Conservation (phyloP, 1,140 invertebrate species). For the Bombus pascuorum region DNA sequence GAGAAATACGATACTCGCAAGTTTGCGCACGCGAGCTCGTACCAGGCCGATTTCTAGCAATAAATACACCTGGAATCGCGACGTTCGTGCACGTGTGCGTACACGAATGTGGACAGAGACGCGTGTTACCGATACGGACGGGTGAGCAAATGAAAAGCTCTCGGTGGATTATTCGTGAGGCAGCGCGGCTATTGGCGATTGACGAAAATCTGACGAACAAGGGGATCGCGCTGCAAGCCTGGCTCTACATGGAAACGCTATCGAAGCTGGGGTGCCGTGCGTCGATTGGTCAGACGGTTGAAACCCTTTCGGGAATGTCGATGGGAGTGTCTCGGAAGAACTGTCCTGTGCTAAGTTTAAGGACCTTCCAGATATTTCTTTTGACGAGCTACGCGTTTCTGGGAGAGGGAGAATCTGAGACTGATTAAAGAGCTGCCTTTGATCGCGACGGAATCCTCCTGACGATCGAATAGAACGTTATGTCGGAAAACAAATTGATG, state of each 20-base stretch:
- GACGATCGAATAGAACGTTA: background rate
- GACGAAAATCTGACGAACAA: slow-evolving; percentile 45
- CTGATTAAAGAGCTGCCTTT: background rate
- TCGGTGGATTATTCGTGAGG: background rate
- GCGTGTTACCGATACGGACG: background rate
- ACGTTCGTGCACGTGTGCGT: background rate
- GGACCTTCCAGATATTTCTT: background rate
- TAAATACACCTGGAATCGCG: background rate
- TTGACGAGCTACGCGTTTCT: background rate
- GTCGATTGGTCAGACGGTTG: background rate
- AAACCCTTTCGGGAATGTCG: background rate
- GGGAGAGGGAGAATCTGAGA: background rate
- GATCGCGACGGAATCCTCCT: background rate
- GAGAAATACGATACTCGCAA: slow-evolving; percentile 55
- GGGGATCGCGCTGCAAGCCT: background rate
- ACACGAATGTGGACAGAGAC: background rate
- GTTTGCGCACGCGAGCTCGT: slow-evolving; percentile 28
- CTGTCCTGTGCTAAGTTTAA: background rate
- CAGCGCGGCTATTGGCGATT: background rate
- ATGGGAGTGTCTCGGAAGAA: background rate
- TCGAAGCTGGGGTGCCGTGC: background rate
- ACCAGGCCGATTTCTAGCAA: background rate
- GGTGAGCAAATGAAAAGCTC: background rate
- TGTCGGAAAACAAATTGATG: background rate
- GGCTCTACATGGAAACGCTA: slow-evolving; percentile 38